A percentile compares a stretch with the other conserved stretches of the same genome.
Conservation (phyloP, 2,797 vertebrate genomes). For the Enoplosus armatus region DNA sequence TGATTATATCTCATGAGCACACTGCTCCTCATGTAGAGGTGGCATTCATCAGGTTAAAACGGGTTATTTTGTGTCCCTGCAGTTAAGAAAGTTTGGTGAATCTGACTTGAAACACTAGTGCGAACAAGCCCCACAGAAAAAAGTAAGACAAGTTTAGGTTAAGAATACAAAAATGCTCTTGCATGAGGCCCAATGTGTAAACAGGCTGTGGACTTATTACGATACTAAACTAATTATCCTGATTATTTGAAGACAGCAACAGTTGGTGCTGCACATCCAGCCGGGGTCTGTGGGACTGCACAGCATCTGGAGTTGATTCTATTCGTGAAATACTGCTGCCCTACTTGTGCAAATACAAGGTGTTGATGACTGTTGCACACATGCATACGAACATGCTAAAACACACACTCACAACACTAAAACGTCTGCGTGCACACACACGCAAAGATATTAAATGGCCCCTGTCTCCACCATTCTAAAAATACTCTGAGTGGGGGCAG, state of each 20-base stretch:
- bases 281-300: not conserved
- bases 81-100: not conserved
- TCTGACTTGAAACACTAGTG: not conserved
- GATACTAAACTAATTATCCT: not conserved
- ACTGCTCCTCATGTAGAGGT: too few relatives aligned
- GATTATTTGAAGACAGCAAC: conserved; percentile 30
- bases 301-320: conserved; percentile 28
- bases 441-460: conserved; percentile 37
- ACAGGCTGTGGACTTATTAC: not conserved
- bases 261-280: conserved; percentile 8
- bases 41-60: too few relatives aligned
- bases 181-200: not conserved
- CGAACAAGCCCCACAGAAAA: not conserved
- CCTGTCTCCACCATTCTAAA: conserved; percentile 45
- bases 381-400: not conserved
- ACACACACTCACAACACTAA: not conserved
- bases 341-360: conserved; percentile 26
- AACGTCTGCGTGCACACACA: not conserved
- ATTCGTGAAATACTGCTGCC: conserved; percentile 13
- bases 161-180: not conserved
- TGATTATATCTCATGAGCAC: not conserved
- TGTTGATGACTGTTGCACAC: conserved; percentile 7
- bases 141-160: not conserved
- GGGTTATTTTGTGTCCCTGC: not conserved
- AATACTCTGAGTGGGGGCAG: conserved; percentile 29